Conservation (phyloP, 2,797 vertebrate genomes). For the Heliangelus exortis region DNA sequence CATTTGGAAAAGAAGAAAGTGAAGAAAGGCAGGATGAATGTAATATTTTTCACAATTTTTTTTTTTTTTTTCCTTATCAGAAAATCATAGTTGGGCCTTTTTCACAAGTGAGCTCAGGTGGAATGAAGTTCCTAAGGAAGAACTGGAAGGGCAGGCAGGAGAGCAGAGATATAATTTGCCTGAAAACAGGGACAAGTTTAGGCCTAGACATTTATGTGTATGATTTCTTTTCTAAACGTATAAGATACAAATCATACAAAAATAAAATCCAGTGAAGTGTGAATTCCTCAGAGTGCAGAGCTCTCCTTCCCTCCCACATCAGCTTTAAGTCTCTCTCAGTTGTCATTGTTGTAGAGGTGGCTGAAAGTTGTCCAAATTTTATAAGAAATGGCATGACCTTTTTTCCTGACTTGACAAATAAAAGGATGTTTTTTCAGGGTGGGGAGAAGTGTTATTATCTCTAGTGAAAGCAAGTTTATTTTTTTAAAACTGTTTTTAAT, state of each 20-base stretch:
- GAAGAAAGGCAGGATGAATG: not conserved
- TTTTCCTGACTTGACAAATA: constrained; percentile 59
- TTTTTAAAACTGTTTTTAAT: constrained; percentile 41
- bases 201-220: not conserved
- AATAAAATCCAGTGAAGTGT: not conserved
- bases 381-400: constrained; percentile 47
- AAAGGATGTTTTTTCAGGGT: constrained; percentile 53
- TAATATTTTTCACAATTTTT: not conserved
- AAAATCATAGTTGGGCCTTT: not conserved
- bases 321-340: not conserved
- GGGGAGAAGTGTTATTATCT: constrained; percentile 59
- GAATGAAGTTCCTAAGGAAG: not conserved
- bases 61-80: not conserved
- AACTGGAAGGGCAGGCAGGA: not conserved
- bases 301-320: not conserved
- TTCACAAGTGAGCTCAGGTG: not conserved
- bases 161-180: not conserved
- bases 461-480: constrained; percentile 59
- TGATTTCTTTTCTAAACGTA: constrained; percentile 8
- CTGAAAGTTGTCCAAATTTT: constrained; percentile 36
- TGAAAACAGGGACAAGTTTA: not conserved
- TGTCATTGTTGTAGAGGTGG: not conserved
- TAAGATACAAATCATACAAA: constrained; percentile 11
- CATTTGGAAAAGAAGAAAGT: not conserved
- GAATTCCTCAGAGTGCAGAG: not conserved